phyloP scores from a whole-genome alignment of 2,888 invertebrate species.

The Augochlorella aurata region DNA sequence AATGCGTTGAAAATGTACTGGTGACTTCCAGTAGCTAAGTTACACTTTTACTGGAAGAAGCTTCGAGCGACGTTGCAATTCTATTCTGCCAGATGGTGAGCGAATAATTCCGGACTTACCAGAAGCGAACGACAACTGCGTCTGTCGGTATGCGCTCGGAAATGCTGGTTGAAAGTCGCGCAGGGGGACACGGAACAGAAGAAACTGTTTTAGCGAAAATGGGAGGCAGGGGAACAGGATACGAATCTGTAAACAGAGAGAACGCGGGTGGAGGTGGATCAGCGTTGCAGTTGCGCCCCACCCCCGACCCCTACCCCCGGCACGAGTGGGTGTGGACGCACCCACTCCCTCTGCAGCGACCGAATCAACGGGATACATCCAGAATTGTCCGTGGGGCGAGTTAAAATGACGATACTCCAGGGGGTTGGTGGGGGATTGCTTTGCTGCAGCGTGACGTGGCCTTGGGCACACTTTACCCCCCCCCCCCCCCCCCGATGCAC shows the following conservation, averaged over 20 bases:
- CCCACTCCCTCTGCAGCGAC: slow-evolving; percentile 50
- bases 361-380: slow-evolving; percentile 51
- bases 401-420: slow-evolving; percentile 52
- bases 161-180: background rate
- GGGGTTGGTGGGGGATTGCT: slow-evolving; percentile 22
- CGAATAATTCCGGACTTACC: background rate
- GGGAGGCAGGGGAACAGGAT: slow-evolving; percentile 40
- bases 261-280: slow-evolving; percentile 52
- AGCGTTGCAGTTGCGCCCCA: slow-evolving; percentile 49
- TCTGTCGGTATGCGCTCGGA: background rate
- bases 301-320: slow-evolving; percentile 34
- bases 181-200: slow-evolving; percentile 7
- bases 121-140: background rate
- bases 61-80: background rate
- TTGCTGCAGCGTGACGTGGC: slow-evolving; percentile 65
- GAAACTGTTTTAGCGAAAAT: slow-evolving; percentile 21
- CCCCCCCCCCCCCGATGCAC: slow-evolving; percentile 28
- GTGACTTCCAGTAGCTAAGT: background rate
- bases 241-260: slow-evolving; percentile 68
- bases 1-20: background rate
- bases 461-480: slow-evolving; percentile 54
- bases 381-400: slow-evolving; percentile 54
- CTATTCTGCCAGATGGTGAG: background rate
- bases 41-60: background rate
- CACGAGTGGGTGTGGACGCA: slow-evolving; percentile 60